phyloP scores from a whole-genome alignment of 1,140 invertebrate genomes.

The Metaphire vulgaris region DNA sequence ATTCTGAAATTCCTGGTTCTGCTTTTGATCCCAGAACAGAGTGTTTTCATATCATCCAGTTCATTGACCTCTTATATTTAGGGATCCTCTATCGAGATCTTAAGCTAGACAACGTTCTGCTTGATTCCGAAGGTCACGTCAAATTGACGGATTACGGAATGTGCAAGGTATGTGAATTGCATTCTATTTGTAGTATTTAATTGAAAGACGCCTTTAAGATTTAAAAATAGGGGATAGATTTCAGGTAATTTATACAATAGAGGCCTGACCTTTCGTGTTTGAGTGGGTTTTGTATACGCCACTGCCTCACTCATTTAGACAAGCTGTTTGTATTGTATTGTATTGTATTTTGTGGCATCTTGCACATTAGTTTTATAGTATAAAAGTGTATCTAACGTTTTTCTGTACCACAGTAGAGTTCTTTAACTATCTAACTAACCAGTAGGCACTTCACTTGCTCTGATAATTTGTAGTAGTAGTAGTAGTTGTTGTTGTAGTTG shows the following conservation, averaged over 20 bases:
- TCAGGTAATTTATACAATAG: neutral
- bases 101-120: slow-evolving; percentile 94
- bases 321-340: neutral
- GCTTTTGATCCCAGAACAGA: neutral
- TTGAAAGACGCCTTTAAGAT: neutral
- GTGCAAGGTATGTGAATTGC: slow-evolving; percentile 69
- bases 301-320: neutral
- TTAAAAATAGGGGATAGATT: neutral
- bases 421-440: too few relatives aligned
- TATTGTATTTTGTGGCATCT: neutral
- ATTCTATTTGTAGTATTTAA: slow-evolving; percentile 7
- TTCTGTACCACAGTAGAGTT: too few relatives aligned
- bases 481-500: too few relatives aligned
- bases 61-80: too few relatives aligned
- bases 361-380: too few relatives aligned
- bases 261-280: slow-evolving; percentile 1
- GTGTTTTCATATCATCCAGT: slow-evolving; percentile 16
- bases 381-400: too few relatives aligned
- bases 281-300: neutral
- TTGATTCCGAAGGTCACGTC: slow-evolving; percentile 97
- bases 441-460: too few relatives aligned
- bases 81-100: slow-evolving; percentile 95
- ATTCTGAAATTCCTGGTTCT: neutral
- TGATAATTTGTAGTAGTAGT: too few relatives aligned
- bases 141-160: slow-evolving; percentile 93